phyloP scores from a whole-genome alignment of 2,113 vertebrate genomes.

The Platysternon megacephalum region DNA sequence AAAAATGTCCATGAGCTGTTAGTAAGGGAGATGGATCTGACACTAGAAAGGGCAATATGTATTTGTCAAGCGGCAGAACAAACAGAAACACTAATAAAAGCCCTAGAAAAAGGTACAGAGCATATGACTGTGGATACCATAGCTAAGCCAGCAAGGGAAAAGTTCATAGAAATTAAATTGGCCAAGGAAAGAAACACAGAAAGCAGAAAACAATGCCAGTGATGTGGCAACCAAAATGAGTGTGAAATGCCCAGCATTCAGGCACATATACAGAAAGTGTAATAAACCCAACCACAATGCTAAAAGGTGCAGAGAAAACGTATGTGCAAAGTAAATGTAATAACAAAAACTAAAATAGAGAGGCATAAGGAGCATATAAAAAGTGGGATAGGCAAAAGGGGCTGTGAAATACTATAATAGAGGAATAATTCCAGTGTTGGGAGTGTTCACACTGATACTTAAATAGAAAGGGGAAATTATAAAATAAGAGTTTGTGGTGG shows the following conservation, averaged over 20 bases:
- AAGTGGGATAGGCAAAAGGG: no score
- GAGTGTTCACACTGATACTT: no score
- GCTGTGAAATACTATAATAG: no score
- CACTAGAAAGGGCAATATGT: not conserved
- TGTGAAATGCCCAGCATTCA: not conserved
- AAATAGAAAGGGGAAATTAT: no score
- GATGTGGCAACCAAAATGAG: not conserved
- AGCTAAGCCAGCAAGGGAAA: not conserved
- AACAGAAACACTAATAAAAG: not conserved
- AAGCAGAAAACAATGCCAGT: not conserved
- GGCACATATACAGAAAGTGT: not conserved
- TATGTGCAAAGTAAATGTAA: not conserved
- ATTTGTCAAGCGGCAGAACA: not conserved
- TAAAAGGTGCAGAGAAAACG: not conserved
- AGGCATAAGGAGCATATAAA: no score
- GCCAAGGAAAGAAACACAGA: not conserved
- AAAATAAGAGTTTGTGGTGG: no score
- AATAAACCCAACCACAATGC: not conserved
- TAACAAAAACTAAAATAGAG: not conserved
- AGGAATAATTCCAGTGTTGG: no score
- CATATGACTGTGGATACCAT: not conserved
- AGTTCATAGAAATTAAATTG: not conserved
- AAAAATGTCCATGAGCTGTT: not conserved
- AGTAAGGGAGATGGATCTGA: not conserved
- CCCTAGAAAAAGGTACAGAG: not conserved